These are phyloP conservation scores for Fissipunctia ypsillon DNA, from an alignment of 2,888 invertebrate genomes.

Conservation along the genomic window DNA sequence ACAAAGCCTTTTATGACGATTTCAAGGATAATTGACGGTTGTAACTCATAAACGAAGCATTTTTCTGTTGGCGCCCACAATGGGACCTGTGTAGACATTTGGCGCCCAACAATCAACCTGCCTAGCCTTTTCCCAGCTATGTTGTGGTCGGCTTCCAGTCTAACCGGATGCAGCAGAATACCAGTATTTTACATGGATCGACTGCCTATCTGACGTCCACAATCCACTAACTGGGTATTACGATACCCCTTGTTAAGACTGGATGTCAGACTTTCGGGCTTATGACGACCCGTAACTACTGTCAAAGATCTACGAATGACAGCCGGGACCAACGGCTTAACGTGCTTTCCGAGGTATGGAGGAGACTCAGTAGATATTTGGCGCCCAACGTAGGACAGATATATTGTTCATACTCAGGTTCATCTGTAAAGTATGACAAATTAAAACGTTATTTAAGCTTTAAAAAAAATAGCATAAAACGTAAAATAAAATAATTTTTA, in stretches of 20 bases:
- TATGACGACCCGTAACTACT: too few species aligned
- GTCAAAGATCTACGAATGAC: too few species aligned
- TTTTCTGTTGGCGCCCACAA: constrained; percentile 54
- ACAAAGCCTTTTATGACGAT: constrained; percentile 38
- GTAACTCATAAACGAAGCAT: constrained; percentile 22
- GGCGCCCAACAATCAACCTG: constrained; percentile 43
- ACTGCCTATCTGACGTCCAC: too few species aligned
- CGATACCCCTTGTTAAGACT: too few species aligned
- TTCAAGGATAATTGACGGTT: constrained; percentile 35
- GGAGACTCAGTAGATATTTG: constrained; percentile 34
- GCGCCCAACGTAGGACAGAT: constrained; percentile 19
- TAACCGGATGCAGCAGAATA: too few species aligned
- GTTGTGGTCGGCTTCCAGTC: too few species aligned
- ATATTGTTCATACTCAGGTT: not conserved
- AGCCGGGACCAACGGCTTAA: too few species aligned
- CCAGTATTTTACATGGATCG: too few species aligned
- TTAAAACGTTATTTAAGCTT: not conserved
- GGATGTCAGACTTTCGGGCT: too few species aligned
- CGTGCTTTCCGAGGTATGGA: too few species aligned
- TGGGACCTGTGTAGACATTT: constrained; percentile 29
- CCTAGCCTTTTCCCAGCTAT: too few species aligned
- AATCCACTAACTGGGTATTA: too few species aligned
- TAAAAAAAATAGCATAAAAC: not conserved
- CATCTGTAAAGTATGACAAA: not conserved
- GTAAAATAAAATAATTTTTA: not conserved